Evolutionary conservation across 2,113 vertebrate species (phyloP), one percentile per base, ranked within the genome.

Genomic region (Geothlypis trichas): DNA sequence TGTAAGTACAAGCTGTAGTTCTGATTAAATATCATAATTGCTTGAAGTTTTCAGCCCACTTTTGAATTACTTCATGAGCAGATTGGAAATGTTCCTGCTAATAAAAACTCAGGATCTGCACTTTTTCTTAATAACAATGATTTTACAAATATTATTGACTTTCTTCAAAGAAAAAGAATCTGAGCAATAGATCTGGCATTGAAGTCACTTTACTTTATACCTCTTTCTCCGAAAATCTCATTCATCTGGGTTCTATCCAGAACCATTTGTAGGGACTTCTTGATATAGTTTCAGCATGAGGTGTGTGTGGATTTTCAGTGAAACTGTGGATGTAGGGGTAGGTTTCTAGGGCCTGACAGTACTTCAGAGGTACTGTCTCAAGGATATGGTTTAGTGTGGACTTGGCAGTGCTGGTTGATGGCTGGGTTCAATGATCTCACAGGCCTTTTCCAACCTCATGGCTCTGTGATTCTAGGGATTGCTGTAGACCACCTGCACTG

Each of bases 251-350:
- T 80, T 65, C 20, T 10, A 59, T 14, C 11, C 24, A 31, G 22
- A 68, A 61, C 2, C 24, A 4, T 67, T 67, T 51, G 35, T 30
- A 63, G 20, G 39, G 52, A 35, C 23, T 51, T 85, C 39, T 35
- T 16, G 19, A 11, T 26, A 4, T 5, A 54, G 41, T 52, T 94
- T 79, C 57, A 42, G 15, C 14, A 6, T 37, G 13, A 6, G 1
- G 3, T 0, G 4, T 5, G 39, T 33, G 23, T 46, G 28, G 8
- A 54, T 63, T 90, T 83, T 42, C 5, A 2, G 0, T 35, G 18
- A 10, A 46, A 9, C 33, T 71, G 1, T 10, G 23, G n/a, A 17
- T 28, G 33, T 10, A 41, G 37, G 42, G 18, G 46, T 17, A 46
- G 10, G 30, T 72, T 4, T 28, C 61, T 69, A 16, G 9, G 69